Evolutionary conservation across 2,888 invertebrate species (phyloP), one percentile per base, ranked within the genome.

Genomic region (Chrysomela aeneicollis): DNA sequence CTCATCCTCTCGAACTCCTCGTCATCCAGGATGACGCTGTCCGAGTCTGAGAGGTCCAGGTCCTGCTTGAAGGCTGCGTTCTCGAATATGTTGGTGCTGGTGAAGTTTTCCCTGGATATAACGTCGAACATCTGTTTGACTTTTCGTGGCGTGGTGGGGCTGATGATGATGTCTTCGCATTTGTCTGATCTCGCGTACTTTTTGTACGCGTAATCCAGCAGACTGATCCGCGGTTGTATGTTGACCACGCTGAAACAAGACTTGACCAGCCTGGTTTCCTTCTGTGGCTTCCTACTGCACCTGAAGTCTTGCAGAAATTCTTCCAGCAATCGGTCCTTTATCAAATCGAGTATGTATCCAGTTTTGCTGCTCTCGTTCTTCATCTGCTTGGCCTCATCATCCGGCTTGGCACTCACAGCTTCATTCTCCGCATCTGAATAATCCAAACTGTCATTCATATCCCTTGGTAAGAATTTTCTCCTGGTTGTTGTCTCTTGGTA

Each of bases 101-200:
- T 6, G 54, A 70, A 9, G 49, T 52, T 58, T 61, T 69, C 64
- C 26, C 57, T 32, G n/a, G 64, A 57, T 9, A 46, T 68, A 17
- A 46, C 64, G 21, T 72, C 61, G n/a, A 74, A 74, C 72, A 73
- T 69, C n/a, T 72, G 62, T 35, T 69, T 71, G 0, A 73, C 71
- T 54, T 59, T 71, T 42, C 70, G 59, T 0, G 71, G 68, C 10
- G 64, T 72, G 19, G 64, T 61, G 6, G 67, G 55, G 57, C 52
- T 65, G 12, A 61, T 17, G 22, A 55, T 67, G 26, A 22, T n/a
- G n/a, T n/a, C n/a, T n/a, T n/a, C n/a, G n/a, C n/a, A n/a, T n/a
- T n/a, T n/a, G n/a, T n/a, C n/a, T n/a, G n/a, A n/a, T n/a, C n/a
- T n/a, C n/a, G n/a, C 26, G 12, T 35, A 2, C 12, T 42, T n/a